Conservation (phyloP, 64 coral and sea anemone species). For the Platygyra sinensis region DNA sequence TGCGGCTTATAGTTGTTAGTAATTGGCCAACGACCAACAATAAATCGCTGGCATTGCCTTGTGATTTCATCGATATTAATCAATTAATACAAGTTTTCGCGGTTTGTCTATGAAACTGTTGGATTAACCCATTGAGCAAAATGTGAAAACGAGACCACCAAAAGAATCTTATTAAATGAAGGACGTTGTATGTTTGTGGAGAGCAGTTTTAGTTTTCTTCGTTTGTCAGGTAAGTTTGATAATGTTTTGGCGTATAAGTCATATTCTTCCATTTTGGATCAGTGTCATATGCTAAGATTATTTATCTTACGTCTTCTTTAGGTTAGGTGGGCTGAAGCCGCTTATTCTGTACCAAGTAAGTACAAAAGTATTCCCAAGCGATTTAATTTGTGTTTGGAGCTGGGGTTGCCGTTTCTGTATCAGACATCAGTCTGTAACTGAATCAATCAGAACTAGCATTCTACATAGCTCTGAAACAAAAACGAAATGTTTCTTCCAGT, state of each 20-base stretch:
- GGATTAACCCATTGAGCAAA: background rate
- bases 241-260: background rate
- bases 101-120: background rate
- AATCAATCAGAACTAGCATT: background rate
- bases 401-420: background rate
- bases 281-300: background rate
- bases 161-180: conserved; percentile 1
- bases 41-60: background rate
- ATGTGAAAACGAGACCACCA: background rate
- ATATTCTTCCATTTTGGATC: background rate
- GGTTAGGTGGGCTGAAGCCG: background rate
- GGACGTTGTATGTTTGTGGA: background rate
- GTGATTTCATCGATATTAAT: background rate
- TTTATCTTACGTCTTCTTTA: background rate
- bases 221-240: background rate
- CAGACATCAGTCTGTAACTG: background rate
- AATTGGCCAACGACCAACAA: too few species aligned
- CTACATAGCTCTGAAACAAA: too few species aligned
- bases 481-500: too few species aligned
- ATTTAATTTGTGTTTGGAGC: background rate
- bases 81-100: background rate
- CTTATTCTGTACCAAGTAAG: conserved; percentile 19
- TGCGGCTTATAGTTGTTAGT: too few species aligned
- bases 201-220: background rate
- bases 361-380: background rate